phyloP scores from a whole-genome alignment of 2,113 vertebrate genomes.

The Tachuris rubrigastra region DNA sequence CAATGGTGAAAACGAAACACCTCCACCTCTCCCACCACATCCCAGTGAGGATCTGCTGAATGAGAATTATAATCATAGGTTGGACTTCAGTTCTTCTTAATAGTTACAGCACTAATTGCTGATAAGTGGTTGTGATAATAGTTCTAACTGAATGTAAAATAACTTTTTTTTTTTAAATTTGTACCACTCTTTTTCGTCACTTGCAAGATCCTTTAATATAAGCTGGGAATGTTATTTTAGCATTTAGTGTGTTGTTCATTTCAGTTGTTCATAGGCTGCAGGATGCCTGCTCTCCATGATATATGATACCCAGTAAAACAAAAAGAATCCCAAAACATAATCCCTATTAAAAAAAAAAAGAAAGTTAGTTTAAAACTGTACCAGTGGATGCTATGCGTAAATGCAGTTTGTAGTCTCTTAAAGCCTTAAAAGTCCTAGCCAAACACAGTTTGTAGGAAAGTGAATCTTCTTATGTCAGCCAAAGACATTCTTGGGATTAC shows the following conservation, averaged over 20 bases:
- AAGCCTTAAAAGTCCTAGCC: neutral
- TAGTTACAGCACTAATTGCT: neutral
- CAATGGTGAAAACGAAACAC: constrained; percentile 59
- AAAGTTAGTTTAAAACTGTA: neutral
- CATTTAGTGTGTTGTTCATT: neutral
- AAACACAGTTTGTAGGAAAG: neutral
- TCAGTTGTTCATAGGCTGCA: neutral
- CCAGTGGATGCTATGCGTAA: neutral
- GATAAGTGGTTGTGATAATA: neutral
- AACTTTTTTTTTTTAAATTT: neutral
- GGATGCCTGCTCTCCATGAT: neutral
- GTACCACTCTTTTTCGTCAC: neutral
- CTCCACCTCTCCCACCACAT: constrained; percentile 71
- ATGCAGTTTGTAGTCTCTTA: neutral
- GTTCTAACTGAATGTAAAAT: neutral
- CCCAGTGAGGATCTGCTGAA: constrained; percentile 67
- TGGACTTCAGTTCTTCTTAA: neutral
- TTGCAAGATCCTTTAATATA: neutral
- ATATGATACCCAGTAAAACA: neutral
- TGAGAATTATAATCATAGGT: constrained; percentile 77
- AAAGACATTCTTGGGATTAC: neutral
- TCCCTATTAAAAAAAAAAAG: neutral
- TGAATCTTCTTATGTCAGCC: neutral
- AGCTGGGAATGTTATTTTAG: neutral
- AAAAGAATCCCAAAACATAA: neutral